Evolutionary conservation across 2,888 invertebrate species (phyloP).

Genomic region (Zygogramma bicolorata): DNA sequence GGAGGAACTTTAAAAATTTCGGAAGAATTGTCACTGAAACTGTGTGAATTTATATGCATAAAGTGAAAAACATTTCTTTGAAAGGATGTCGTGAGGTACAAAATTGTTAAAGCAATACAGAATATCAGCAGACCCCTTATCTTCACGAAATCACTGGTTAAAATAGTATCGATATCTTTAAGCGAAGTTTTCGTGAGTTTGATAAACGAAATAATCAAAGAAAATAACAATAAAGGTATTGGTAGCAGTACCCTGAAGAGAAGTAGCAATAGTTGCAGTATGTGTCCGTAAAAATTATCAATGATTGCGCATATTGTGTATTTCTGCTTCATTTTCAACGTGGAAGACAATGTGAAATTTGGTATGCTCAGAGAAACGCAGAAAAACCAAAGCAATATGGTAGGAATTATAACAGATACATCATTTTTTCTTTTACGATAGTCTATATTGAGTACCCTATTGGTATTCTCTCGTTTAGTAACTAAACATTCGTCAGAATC

Average conservation of each 20-base stretch:
- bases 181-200: conserved; percentile 56
- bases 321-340: conserved; percentile 59
- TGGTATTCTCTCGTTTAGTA: conserved; percentile 61
- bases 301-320: conserved; percentile 69
- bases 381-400: conserved; percentile 72
- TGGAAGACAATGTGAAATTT: conserved; percentile 70
- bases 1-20: conserved; percentile 59
- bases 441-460: conserved; percentile 70
- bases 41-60: conserved; percentile 50
- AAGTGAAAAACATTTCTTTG: conserved; percentile 58
- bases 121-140: conserved; percentile 56
- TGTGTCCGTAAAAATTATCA: conserved; percentile 67
- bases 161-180: conserved; percentile 54
- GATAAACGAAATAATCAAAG: conserved; percentile 53
- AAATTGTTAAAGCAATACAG: conserved; percentile 54
- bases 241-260: conserved; percentile 59
- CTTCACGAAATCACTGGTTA: conserved; percentile 56
- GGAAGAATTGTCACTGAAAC: conserved; percentile 28
- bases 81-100: conserved; percentile 58
- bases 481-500: conserved; percentile 60
- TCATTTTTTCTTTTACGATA: conserved; percentile 67
- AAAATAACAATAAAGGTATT: conserved; percentile 53
- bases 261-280: conserved; percentile 58
- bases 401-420: conserved; percentile 70
- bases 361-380: conserved; percentile 73